phyloP scores from a whole-genome alignment of 2,797 vertebrate genomes.

The Tenualosa ilisha region DNA sequence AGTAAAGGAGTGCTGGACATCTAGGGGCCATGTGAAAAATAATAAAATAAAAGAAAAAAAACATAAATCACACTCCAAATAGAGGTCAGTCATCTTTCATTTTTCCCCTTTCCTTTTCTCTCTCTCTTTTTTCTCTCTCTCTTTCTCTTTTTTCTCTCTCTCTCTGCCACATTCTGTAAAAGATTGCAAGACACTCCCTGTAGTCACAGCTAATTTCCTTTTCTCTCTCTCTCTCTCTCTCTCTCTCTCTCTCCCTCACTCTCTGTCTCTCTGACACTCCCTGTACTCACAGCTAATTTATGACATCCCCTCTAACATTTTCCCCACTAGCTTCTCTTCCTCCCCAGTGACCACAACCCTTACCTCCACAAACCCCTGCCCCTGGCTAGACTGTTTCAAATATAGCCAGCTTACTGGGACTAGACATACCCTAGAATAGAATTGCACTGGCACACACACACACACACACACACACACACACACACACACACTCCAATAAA shows the following conservation, averaged over 20 bases:
- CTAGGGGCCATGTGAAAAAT: background rate
- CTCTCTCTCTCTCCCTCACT: background rate
- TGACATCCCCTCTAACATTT: background rate
- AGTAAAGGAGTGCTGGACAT: background rate
- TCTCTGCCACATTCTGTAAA: background rate
- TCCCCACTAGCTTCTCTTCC: background rate
- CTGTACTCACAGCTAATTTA: background rate
- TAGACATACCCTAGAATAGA: background rate
- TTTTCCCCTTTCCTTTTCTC: background rate
- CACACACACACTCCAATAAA: conserved; percentile 36
- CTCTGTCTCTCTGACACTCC: background rate
- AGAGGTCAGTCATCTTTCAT: background rate
- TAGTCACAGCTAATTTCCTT: background rate
- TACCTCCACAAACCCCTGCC: background rate
- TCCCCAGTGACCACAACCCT: background rate
- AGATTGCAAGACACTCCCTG: background rate
- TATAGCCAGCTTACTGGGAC: background rate
- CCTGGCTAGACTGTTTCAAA: background rate
- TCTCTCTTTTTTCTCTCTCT: background rate
- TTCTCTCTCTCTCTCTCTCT: background rate
- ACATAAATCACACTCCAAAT: background rate
- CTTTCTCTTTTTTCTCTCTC: background rate
- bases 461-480: background rate
- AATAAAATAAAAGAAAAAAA: background rate
- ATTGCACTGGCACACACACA: background rate